These are phyloP conservation scores for Zaprionus capensis DNA, from an alignment of 1,140 invertebrate genomes.

Conservation along the genomic window DNA sequence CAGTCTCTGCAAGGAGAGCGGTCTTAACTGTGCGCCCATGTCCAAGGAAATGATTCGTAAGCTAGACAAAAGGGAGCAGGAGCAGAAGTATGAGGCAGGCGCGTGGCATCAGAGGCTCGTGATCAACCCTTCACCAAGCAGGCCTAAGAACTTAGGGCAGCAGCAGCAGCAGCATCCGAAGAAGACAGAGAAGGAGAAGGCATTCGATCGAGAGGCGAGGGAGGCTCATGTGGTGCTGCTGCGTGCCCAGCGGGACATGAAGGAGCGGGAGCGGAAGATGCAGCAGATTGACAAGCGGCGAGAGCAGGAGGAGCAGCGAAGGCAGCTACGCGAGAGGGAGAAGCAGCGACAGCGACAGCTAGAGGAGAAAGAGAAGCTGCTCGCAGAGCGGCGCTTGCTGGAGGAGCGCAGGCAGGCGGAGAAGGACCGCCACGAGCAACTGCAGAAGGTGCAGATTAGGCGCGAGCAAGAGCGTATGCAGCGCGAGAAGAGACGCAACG, in stretches of 20 bases:
- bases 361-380: not conserved
- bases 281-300: not conserved
- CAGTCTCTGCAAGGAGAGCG: not conserved
- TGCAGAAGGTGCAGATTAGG: conserved; percentile 20
- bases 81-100: not conserved
- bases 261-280: conserved; percentile 9
- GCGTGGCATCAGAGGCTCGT: not conserved
- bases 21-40: not conserved
- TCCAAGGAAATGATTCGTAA: not conserved
- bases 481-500: not conserved
- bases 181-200: not conserved
- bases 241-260: not conserved
- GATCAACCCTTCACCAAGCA: not conserved
- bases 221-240: too few species aligned
- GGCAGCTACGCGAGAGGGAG: not conserved
- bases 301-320: not conserved
- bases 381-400: not conserved
- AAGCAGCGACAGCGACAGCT: not conserved
- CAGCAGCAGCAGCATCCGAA: not conserved
- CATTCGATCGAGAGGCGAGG: not conserved
- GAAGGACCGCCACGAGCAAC: not conserved
- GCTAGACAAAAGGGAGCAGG: not conserved
- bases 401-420: not conserved
- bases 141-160: not conserved
- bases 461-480: conserved; percentile 31